phyloP scores from a whole-genome alignment of 1,140 invertebrate species.

The Hylyphantes graminicola region DNA sequence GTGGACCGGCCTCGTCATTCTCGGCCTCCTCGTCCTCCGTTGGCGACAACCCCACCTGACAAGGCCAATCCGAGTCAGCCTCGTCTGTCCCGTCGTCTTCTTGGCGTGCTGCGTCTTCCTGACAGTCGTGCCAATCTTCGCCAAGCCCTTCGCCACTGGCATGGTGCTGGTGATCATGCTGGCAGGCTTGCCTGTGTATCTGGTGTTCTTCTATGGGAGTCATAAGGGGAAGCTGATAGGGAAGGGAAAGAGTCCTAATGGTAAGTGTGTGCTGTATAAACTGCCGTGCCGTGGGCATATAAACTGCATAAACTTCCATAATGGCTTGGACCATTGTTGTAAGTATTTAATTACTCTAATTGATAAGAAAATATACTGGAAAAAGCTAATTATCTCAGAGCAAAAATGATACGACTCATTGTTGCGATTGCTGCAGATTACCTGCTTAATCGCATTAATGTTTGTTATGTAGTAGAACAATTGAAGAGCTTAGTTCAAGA shows the following conservation, averaged over 20 bases:
- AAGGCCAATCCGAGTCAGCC: slow-evolving; percentile 79
- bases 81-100: slow-evolving; percentile 72
- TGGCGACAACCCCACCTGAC: slow-evolving; percentile 77
- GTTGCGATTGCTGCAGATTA: too few species aligned
- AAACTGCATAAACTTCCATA: too few species aligned
- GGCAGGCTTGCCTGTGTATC: slow-evolving; percentile 72
- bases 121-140: slow-evolving; percentile 71
- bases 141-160: slow-evolving; percentile 68
- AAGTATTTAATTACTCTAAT: too few species aligned
- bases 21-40: slow-evolving; percentile 82
- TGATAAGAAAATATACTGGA: too few species aligned
- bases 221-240: background rate
- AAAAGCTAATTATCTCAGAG: too few species aligned
- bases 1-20: slow-evolving; percentile 79
- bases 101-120: slow-evolving; percentile 71
- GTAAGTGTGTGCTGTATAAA: slow-evolving; percentile 17
- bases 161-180: slow-evolving; percentile 67
- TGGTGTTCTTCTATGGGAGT: slow-evolving; percentile 64
- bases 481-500: too few species aligned
- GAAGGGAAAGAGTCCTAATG: background rate
- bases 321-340: too few species aligned
- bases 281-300: too few species aligned
- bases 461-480: too few species aligned
- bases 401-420: too few species aligned
- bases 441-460: too few species aligned